Conservation (phyloP, 2,797 vertebrate genomes). For the Rhabdomys pumilio region DNA sequence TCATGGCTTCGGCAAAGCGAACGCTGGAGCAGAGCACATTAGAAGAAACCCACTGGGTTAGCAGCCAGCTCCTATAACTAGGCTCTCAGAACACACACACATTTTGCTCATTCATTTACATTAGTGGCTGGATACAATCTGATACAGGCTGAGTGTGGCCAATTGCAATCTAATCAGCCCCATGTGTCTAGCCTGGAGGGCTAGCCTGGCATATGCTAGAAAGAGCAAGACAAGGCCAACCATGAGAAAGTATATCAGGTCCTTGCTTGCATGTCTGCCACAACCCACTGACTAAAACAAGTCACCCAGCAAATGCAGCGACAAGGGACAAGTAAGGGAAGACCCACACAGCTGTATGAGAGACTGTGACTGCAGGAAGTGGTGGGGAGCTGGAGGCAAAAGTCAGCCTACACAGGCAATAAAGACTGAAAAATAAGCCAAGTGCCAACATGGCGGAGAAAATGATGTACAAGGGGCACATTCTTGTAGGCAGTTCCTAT, state of each 20-base stretch:
- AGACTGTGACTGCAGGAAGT: not conserved
- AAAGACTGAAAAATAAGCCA: not conserved
- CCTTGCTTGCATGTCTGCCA: not conserved
- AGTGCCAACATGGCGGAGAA: not conserved
- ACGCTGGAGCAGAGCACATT: not conserved
- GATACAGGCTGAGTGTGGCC: not conserved
- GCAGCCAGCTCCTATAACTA: not conserved
- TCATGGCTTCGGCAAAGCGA: slow-evolving; percentile 20
- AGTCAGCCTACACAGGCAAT: not conserved
- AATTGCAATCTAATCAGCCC: not conserved
- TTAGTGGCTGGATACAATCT: not conserved
- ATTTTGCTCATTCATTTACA: not conserved
- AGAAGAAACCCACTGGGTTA: not conserved
- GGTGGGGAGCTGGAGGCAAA: not conserved
- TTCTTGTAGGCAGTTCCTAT: not conserved
- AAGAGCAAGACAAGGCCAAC: not conserved
- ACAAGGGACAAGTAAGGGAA: not conserved
- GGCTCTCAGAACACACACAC: not conserved
- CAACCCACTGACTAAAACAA: not conserved
- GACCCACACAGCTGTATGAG: not conserved
- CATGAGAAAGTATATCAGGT: not conserved
- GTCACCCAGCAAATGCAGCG: not conserved
- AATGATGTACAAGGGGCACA: not conserved
- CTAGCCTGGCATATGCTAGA: not conserved
- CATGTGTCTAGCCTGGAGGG: not conserved